These are phyloP conservation scores for Didymodactylos carnosus DNA, from an alignment of 2,888 invertebrate species.

Conservation along the genomic window DNA sequence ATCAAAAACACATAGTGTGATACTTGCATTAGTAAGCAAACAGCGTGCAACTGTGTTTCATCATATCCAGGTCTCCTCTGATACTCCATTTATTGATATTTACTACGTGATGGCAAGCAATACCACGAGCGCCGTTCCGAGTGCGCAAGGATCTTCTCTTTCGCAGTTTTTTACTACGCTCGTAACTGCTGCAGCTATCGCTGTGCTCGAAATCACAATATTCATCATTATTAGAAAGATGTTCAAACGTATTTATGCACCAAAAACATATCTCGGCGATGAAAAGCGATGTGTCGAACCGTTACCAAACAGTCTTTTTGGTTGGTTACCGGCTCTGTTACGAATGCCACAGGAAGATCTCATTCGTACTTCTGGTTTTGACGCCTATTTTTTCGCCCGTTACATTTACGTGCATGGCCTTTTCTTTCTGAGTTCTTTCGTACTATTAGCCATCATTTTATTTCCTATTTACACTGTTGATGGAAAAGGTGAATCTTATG, in stretches of 20 bases:
- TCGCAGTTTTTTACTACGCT: background rate
- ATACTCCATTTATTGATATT: background rate
- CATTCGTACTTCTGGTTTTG: background rate
- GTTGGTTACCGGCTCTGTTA: background rate
- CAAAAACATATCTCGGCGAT: background rate
- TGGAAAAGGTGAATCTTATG: background rate
- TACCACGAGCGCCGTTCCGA: background rate
- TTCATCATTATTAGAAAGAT: background rate
- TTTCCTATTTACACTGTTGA: background rate
- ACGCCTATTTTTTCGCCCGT: background rate
- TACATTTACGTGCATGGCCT: background rate
- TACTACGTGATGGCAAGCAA: background rate
- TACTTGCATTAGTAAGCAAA: too few relatives aligned
- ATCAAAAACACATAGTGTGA: too few relatives aligned
- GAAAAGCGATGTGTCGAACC: background rate
- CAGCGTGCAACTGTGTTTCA: too few relatives aligned
- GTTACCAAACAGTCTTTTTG: background rate
- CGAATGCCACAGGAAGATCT: background rate
- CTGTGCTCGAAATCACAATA: background rate
- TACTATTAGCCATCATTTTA: background rate
- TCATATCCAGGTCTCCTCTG: background rate
- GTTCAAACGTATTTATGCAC: background rate
- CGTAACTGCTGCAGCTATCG: background rate
- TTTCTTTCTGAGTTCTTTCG: background rate
- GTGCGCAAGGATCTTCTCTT: background rate